A percentile compares a stretch with the other conserved stretches of the same genome.
phyloP scores from a whole-genome alignment of 2,888 invertebrate species.

The Clusia tigrina region DNA sequence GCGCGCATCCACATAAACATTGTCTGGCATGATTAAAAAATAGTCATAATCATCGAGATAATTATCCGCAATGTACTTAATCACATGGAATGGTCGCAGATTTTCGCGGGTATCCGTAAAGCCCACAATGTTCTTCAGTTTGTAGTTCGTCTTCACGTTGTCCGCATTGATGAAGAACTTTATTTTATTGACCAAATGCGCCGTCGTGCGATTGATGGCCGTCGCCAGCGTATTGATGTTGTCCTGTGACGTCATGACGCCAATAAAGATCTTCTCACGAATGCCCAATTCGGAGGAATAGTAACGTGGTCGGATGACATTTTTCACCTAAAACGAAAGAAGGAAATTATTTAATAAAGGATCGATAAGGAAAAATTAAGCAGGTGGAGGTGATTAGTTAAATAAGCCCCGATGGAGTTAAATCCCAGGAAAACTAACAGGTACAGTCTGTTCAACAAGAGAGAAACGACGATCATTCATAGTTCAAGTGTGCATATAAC shows the following conservation, averaged over 20 bases:
- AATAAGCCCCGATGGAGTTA: neutral
- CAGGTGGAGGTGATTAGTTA: neutral
- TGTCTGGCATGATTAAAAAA: slow-evolving; percentile 87
- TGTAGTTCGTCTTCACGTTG: slow-evolving; percentile 67
- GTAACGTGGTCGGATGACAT: slow-evolving; percentile 85
- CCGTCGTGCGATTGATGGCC: slow-evolving; percentile 89
- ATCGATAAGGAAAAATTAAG: neutral
- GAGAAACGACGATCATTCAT: too few relatives aligned
- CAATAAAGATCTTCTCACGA: slow-evolving; percentile 85
- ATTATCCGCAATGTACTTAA: slow-evolving; percentile 90
- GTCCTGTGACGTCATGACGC: slow-evolving; percentile 80
- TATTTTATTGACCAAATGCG: slow-evolving; percentile 83
- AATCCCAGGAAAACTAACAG: too few relatives aligned
- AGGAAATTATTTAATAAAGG: neutral
- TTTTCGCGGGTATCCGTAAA: slow-evolving; percentile 82
- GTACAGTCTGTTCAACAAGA: too few relatives aligned
- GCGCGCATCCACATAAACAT: slow-evolving; percentile 83
- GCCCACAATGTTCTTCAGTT: slow-evolving; percentile 79
- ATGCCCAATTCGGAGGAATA: slow-evolving; percentile 96
- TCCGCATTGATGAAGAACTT: slow-evolving; percentile 79
- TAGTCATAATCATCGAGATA: slow-evolving; percentile 91
- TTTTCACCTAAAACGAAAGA: slow-evolving; percentile 64
- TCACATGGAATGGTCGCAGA: slow-evolving; percentile 83
- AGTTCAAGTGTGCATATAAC: too few relatives aligned
- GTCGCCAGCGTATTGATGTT: slow-evolving; percentile 77